Base-by-base conservation (phyloP, 2,113 vertebrate species). In the Leucoraja erinaceus region DNA sequence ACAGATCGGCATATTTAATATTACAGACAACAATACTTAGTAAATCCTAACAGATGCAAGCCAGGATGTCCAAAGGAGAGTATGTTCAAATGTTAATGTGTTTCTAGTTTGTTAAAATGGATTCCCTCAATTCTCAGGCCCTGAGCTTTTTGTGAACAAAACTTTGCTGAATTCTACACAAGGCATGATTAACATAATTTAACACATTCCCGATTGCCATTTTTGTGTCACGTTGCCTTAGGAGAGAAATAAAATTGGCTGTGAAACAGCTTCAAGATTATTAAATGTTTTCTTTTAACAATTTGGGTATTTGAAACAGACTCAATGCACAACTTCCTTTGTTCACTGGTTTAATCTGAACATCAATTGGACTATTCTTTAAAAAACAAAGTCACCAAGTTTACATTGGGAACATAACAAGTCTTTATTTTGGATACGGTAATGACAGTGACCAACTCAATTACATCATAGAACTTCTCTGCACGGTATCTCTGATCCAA, bases 121-220 rank as follows among this genome's bases (percentile, higher is more conserved):
- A 28, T 25, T 77, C 75, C 7, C 12, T 77, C 59, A 63, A 63
- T 88, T 88, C 59, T 63, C 59, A 88, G 14, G 4, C 28, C 6
- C 83, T 86, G 61, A 86, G 81, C 81, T 61, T 61, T 88, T 88
- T 31, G n/a, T 63, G 28, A 88, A 88, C 61, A 63, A 28, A 61
- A 88, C 83, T 63, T 63, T 63, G 59, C n/a, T 88, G 59, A 88
- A 61, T 88, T 31, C 83, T 14, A 63, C 59, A 66, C 59, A 86
- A 18, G 28, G 18, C 59, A 11, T 66, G 59, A 66, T 88, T 88
- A 88, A 88, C 59, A 88, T 88, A 31, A 61, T 31, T 83, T 83
- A 83, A 56, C n/a, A 28, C 79, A 83, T 18, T 31, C 14, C 14
- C n/a, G 18, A 31, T 63, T 88, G 59, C n/a, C 14, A 63, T 31